Base-by-base conservation (phyloP, 2,888 invertebrate species). In the Mayetiola destructor region DNA sequence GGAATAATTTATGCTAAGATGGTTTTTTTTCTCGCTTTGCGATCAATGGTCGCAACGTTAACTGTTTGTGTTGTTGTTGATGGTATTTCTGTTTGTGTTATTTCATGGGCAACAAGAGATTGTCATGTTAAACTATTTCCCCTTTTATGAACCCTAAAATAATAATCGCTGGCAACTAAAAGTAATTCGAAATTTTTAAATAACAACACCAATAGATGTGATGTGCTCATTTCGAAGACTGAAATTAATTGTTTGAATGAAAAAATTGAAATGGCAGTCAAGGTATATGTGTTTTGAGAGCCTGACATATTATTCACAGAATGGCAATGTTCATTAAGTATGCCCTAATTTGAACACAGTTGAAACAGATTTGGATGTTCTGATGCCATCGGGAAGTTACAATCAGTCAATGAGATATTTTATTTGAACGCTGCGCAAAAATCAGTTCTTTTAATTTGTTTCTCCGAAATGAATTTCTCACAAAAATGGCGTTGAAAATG, bases 211-310 rank as follows among this genome's bases (percentile, higher is more conserved):
- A 40, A 40, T 20, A 5, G 2, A n/a, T 40, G 16, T 39, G 16
- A 5, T 27, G 48, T 27, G 27, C 16, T 48, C 23, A 37, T n/a
- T 48, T 48, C 27, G 14, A 8, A 48, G 27, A 27, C 27, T 9
- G 48, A 48, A 48, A 48, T 48, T 48, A 48, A 48, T 48, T 27
- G 27, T n/a, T 23, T 27, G 48, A 48, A 48, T 6, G 48, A 27
- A 48, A 27, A n/a, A n/a, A n/a, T n/a, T 18, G 27, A 27, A n/a
- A 27, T 48, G 48, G 27, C 48, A 48, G 48, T 3, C 29, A n/a
- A n/a, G n/a, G n/a, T n/a, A n/a, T n/a, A n/a, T n/a, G n/a, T n/a
- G n/a, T n/a, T n/a, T n/a, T n/a, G n/a, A n/a, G n/a, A n/a, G n/a
- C n/a, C n/a, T n/a, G n/a, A n/a, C n/a, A n/a, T n/a, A n/a, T n/a